Evolutionary conservation across 2,888 invertebrate genomes (phyloP).

Genomic region (Camponotus fellah): DNA sequence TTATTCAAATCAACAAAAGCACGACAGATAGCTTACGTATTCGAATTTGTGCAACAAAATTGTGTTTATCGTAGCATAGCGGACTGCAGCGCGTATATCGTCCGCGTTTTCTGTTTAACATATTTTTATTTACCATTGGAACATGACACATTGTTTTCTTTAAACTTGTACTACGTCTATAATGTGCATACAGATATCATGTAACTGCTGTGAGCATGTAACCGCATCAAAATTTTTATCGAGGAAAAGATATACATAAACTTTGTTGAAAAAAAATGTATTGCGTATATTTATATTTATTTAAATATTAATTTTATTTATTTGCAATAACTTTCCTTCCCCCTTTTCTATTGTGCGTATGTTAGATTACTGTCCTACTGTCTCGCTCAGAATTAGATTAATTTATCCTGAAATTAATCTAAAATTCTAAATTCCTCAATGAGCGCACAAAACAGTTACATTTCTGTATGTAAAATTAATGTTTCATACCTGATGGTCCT

Average conservation of each 20-base stretch:
- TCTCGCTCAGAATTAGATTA: not conserved
- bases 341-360: not conserved
- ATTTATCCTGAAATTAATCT: slow-evolving; percentile 8
- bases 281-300: not conserved
- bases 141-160: slow-evolving; percentile 36
- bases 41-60: slow-evolving; percentile 15
- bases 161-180: not conserved
- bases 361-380: no score
- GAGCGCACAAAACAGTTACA: not conserved
- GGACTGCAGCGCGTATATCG: not conserved
- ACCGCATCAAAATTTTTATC: slow-evolving; percentile 15
- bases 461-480: not conserved
- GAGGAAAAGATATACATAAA: not conserved
- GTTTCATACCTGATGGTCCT: not conserved
- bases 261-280: no score
- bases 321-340: no score
- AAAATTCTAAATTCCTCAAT: not conserved
- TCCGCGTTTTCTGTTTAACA: not conserved
- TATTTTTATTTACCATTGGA: slow-evolving; percentile 31
- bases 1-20: not conserved
- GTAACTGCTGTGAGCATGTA: not conserved
- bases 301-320: not conserved
- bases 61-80: slow-evolving; percentile 20
- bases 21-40: slow-evolving; percentile 18
- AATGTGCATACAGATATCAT: not conserved